Percentiles rank a stretch among this genome's conserved stretches.
phyloP scores from a whole-genome alignment of 2,888 invertebrate species.

The Lacanobia oleracea region DNA sequence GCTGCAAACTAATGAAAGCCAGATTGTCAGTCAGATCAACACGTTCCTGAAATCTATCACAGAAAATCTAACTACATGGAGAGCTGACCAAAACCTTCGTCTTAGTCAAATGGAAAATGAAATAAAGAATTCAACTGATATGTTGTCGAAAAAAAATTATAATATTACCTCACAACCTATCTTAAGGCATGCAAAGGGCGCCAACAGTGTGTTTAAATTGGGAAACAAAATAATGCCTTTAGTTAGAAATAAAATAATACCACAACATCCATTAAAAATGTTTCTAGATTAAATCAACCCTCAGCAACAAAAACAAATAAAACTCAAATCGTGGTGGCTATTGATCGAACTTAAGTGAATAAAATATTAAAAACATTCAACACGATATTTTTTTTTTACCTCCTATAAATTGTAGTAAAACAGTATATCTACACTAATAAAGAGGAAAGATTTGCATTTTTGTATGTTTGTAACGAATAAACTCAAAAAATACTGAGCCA shows the following conservation, averaged over 20 bases:
- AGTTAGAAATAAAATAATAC: background rate
- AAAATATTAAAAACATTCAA: background rate
- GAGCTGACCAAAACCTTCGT: conserved; percentile 1
- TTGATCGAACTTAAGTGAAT: background rate
- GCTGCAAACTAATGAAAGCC: background rate
- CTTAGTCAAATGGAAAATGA: background rate
- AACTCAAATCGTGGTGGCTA: background rate
- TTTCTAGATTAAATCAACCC: background rate
- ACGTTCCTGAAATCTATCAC: background rate
- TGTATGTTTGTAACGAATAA: too few relatives aligned
- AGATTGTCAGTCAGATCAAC: background rate
- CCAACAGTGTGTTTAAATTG: background rate
- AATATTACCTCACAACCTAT: background rate
- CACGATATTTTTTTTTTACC: background rate
- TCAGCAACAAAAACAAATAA: too few relatives aligned
- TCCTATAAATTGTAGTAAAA: background rate
- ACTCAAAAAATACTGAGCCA: too few relatives aligned
- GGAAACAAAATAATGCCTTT: background rate
- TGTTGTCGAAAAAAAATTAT: conserved; percentile 9
- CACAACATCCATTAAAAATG: background rate
- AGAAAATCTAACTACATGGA: background rate
- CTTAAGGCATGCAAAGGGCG: background rate
- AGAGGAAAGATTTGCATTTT: too few relatives aligned
- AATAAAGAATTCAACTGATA: background rate
- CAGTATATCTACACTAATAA: too few relatives aligned